Base-by-base conservation (phyloP, 2,113 vertebrate species). In the Hemicordylus capensis region DNA sequence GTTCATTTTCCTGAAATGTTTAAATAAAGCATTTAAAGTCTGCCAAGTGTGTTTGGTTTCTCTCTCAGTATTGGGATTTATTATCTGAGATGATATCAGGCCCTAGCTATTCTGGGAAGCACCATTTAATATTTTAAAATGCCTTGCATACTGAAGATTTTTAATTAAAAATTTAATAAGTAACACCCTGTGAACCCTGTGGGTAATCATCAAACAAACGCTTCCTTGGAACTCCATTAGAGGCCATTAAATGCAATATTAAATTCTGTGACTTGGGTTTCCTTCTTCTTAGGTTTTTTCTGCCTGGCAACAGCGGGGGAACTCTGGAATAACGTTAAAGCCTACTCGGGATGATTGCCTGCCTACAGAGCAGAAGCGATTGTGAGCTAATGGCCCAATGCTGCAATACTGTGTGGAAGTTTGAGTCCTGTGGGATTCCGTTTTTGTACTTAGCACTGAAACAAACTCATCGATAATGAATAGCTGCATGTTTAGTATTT, bases 281-380 rank as follows among this genome's bases (percentile, higher is more conserved):
- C 6, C 4, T 92, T 94, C 91, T 9, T 96, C 90, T 0, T 91
- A 99, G 98, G 98, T 99, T 93, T 96, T 98, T 90, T 95, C 97
- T 61, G 91, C 90, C 0, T 99, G 98, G 98, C 94, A 97, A 91
- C 95, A 95, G 87, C 95, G 84, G 88, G 94, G 87, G 88, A 97
- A 85, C 83, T 97, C 97, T 89, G 97, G 96, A 85, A 91, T 98
- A 17, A 86, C 86, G 88, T 94, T 98, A 90, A 97, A 96, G 89
- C 87, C 96, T 91, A 95, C 98, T 93, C 96, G 96, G 81, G 95
- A 96, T 44, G 96, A 97, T 63, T 96, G 97, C 63, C 95, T 99
- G 89, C 96, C 96, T 78, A 93, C 92, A 85, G 97, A 97, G 89
- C 97, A 98, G 87, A 98, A 91, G 88, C 97, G 88, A 93, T 93